Evolutionary conservation across 2,888 invertebrate genomes (phyloP).

Genomic region (Escarpia spicata): DNA sequence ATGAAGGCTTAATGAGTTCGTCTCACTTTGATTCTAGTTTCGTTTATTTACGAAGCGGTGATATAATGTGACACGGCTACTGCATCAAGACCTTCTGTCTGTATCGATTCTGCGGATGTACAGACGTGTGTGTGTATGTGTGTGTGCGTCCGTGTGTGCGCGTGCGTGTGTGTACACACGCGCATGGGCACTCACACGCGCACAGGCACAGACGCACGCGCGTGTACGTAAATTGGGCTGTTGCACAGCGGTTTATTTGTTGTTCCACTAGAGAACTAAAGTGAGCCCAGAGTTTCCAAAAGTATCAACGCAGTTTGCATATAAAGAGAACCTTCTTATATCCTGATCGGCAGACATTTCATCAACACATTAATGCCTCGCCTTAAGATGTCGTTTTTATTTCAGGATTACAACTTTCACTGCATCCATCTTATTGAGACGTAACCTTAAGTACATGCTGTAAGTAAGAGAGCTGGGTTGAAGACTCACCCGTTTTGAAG

Average conservation of each 20-base stretch:
- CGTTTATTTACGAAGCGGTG: slow-evolving; percentile 10
- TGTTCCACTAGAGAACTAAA: no score
- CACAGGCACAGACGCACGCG: no score
- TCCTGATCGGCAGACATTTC: no score
- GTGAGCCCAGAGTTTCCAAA: background rate
- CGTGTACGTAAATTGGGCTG: no score
- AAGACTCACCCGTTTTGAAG: slow-evolving; percentile 53
- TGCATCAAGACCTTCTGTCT: background rate
- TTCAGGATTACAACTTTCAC: no score
- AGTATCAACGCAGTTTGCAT: background rate
- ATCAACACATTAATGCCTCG: no score
- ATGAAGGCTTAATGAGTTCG: background rate
- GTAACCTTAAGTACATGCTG: no score
- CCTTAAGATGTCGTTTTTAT: no score
- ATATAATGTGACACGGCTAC: background rate
- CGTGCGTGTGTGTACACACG: no score
- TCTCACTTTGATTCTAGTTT: background rate
- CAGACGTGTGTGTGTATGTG: background rate
- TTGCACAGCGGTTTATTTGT: no score
- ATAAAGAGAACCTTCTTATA: background rate
- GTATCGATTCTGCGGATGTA: background rate
- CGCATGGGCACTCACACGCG: background rate
- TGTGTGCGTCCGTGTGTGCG: background rate
- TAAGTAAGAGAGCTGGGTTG: background rate
- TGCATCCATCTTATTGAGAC: no score